Base-by-base conservation (phyloP, 2,113 vertebrate genomes). In the Cephalopterus ornatus region DNA sequence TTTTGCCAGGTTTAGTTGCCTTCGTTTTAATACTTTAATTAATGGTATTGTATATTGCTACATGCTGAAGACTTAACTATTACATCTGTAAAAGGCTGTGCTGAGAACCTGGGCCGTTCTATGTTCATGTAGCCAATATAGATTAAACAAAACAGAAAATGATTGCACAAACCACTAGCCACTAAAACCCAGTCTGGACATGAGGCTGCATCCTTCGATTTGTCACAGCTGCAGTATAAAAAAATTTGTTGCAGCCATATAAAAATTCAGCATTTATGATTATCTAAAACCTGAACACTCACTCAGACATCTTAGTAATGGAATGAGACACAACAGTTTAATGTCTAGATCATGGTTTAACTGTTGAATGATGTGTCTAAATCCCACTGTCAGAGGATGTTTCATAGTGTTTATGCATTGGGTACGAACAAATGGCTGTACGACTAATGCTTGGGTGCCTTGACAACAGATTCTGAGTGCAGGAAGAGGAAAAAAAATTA, bases 21-120 rank as follows among this genome's bases (percentile, higher is more conserved):
- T 94, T 96, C 94, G 84, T 92, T 98, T 97, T 96, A 97, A 96
- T 90, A 89, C 46, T 84, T 96, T 96, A 95, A 97, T 98, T 95
- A 97, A 94, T 72, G 86, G 39, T 90, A 83, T 85, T 82, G 42
- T 83, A 35, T 96, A 63, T 90, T 96, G 94, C 86, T 80, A 82
- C 71, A 94, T 96, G 66, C 70, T 55, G 71, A 85, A 92, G 66
- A 83, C 94, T 79, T 88, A 87, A 91, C 84, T 90, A 89, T 91
- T 80, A 81, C 52, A 83, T 49, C 81, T 95, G 89, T 81, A 72
- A 75, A 92, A 83, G 84, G 46, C 63, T 76, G 52, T 75, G 68
- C 89, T 88, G 11, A 18, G 71, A 90, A 96, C 66, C 58, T 49
- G 24, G 62, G 78, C 12, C 13, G 72, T 67, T 50, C 23, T 32